phyloP scores from a whole-genome alignment of 1,140 invertebrate species.

The Drosophila mojavensis region DNA sequence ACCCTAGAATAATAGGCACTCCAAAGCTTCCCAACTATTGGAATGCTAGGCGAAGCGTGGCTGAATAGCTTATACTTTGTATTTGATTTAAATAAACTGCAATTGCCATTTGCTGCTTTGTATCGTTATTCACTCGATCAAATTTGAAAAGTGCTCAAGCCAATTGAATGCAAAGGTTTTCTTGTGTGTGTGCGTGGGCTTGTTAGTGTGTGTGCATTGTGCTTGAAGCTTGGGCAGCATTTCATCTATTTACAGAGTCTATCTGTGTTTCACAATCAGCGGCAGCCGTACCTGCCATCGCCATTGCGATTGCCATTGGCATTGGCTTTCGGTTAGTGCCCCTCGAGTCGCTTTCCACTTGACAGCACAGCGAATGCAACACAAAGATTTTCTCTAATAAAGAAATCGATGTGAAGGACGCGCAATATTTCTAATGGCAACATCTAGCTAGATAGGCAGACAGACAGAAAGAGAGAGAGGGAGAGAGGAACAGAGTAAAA shows the following conservation, averaged over 20 bases:
- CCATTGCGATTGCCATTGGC: conserved; percentile 28
- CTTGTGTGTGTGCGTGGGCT: neutral
- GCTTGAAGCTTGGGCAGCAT: conserved; percentile 53
- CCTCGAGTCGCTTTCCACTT: conserved; percentile 51
- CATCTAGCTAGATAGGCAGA: conserved; percentile 11
- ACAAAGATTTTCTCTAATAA: conserved; percentile 71
- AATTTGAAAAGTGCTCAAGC: conserved; percentile 72
- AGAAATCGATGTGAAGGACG: conserved; percentile 68
- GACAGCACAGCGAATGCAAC: conserved; percentile 51
- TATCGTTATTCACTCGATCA: conserved; percentile 70
- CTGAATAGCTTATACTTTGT: conserved; percentile 6
- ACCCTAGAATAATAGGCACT: neutral
- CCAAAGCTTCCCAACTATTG: neutral
- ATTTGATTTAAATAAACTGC: conserved; percentile 48
- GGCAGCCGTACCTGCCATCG: conserved; percentile 49
- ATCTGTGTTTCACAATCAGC: conserved; percentile 69
- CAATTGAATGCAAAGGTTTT: conserved; percentile 52
- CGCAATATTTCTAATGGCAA: conserved; percentile 77
- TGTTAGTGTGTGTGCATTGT: conserved; percentile 11
- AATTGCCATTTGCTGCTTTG: conserved; percentile 61
- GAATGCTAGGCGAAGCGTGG: neutral
- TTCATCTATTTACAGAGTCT: conserved; percentile 77
- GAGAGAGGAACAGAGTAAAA: neutral
- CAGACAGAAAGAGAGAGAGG: neutral
- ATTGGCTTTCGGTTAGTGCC: neutral